Evolutionary conservation across 2,113 vertebrate species (phyloP).

Genomic region (Gavialis gangeticus): DNA sequence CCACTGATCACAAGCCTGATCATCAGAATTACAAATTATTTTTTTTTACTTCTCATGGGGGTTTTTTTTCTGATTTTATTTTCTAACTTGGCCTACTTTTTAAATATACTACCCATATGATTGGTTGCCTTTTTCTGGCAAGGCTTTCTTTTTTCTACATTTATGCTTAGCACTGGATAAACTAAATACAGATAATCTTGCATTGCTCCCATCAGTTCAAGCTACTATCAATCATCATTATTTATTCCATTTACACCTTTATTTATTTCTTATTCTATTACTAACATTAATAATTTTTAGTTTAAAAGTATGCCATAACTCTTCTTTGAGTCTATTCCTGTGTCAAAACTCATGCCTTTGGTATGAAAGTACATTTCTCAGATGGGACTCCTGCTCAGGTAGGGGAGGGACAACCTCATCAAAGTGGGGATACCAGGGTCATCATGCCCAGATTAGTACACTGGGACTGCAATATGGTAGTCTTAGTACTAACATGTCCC

Average conservation of each 20-base stretch:
- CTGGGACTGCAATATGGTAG: not conserved
- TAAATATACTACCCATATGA: not conserved
- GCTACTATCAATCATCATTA: no score
- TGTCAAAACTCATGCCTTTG: not conserved
- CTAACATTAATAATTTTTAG: not conserved
- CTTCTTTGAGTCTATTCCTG: not conserved
- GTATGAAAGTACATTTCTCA: not conserved
- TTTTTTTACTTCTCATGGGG: not conserved
- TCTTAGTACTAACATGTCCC: accelerated
- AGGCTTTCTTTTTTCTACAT: no score
- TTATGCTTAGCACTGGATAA: no score
- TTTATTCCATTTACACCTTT: no score
- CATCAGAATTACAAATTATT: not conserved
- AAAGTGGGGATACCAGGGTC: not conserved
- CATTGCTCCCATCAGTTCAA: no score
- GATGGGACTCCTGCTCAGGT: not conserved
- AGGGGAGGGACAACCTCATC: not conserved
- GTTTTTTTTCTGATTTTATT: not conserved
- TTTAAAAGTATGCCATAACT: not conserved
- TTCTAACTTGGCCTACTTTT: not conserved
- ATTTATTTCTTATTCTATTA: not conserved
- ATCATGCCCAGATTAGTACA: not conserved
- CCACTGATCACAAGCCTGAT: not conserved
- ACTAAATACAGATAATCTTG: no score
- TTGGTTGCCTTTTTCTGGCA: not conserved